Percentiles rank a stretch among this genome's conserved stretches.
Evolutionary conservation across 2,113 vertebrate genomes (phyloP).

Genomic region (Apteryx mantelli): DNA sequence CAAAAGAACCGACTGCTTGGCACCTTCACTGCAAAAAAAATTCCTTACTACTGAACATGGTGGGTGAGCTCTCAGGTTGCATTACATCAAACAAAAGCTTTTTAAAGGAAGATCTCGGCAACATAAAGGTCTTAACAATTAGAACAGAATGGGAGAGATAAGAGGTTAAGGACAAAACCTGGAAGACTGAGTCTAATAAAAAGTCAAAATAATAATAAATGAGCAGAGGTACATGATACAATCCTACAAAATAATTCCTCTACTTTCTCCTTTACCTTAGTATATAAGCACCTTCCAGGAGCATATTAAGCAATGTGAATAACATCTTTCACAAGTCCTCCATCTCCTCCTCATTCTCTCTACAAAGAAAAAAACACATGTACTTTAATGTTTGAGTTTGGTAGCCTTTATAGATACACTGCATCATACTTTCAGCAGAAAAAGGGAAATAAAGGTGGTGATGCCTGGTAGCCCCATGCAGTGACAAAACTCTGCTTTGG

Average conservation of each 20-base stretch:
- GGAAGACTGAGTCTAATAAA: background rate
- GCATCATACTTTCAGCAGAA: background rate
- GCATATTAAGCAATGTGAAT: background rate
- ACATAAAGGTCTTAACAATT: background rate
- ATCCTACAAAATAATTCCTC: background rate
- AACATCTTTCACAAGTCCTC: background rate
- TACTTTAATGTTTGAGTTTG: background rate
- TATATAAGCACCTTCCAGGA: background rate
- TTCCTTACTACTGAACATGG: background rate
- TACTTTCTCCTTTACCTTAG: background rate
- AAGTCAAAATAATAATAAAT: background rate
- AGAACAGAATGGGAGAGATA: background rate
- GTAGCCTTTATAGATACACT: background rate
- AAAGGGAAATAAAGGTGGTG: background rate
- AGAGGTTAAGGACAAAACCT: background rate
- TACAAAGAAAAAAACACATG: background rate
- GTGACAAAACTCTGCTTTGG: background rate
- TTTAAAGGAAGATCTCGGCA: background rate
- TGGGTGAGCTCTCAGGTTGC: conserved; percentile 41
- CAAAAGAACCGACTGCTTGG: background rate
- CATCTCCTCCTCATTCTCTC: background rate
- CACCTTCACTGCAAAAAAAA: conserved; percentile 24
- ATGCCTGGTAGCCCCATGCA: fast-evolving
- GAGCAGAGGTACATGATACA: background rate
- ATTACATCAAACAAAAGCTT: conserved; percentile 15